Base-by-base conservation (phyloP, 2,113 vertebrate genomes). In the Leptodactylus fuscus region DNA sequence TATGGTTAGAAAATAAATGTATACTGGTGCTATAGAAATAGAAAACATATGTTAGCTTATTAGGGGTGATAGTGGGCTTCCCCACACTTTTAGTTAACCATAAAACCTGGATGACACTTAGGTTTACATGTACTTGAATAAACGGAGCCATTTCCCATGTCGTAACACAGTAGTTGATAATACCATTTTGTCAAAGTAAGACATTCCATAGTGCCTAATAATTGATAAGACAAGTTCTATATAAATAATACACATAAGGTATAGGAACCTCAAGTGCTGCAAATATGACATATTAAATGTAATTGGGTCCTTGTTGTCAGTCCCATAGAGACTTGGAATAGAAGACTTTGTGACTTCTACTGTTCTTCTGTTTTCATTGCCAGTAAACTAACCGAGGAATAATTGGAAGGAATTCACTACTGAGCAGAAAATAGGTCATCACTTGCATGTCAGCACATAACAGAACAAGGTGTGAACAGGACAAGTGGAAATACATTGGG, bases 371-470 rank as follows among this genome's bases (percentile, higher is more conserved):
- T 78, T 85, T 80, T 71, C 83, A 58, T 80, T 80, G 62, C 34
- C 46, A 73, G 76, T 80, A 51, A 80, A 70, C 80, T 85, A 85
- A 85, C 65, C 44, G 34, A 24, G 49, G 62, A 70, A 80, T 85
- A 85, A 85, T 85, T 85, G 83, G 83, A 85, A 71, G 55, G 49
- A 53, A 70, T 85, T 85, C 83, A 80, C 83, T 85, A 85, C 83
- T 85, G 83, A 80, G 83, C 75, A 71, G 76, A 85, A 85, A 80
- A 85, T 85, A 85, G 83, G 83, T 85, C 83, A 85, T 85, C 76
- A 71, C 62, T 85, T 85, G 49, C 76, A 85, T 85, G 75, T 85
- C 83, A 85, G 83, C 76, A 85, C 76, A 58, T 80, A 70, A 58
- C 83, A 71, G 83, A 85, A 71, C 36, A 80, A 85, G 83, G 83